Evolutionary conservation across 2,888 invertebrate species (phyloP).

Genomic region (Fissipunctia ypsillon): DNA sequence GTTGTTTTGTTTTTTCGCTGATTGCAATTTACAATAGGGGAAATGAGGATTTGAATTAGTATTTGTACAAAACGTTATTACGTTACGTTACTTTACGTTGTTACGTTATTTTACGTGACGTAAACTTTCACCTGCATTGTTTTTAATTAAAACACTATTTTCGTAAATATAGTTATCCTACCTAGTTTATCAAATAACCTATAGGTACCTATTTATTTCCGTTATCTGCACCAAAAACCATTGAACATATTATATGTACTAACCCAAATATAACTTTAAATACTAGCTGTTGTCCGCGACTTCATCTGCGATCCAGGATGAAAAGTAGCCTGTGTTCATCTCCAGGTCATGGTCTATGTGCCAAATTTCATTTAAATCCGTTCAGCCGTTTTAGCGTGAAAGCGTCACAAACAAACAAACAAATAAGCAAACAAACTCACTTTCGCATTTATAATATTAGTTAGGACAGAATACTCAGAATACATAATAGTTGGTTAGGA

Average conservation of each 20-base stretch:
- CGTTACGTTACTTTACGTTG: background rate
- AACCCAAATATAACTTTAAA: conserved; percentile 16
- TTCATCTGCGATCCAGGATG: no score
- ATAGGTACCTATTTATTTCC: background rate
- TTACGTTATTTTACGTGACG: conserved; percentile 12
- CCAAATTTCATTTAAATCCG: no score
- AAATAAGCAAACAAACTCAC: no score
- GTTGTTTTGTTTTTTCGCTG: conserved; percentile 58
- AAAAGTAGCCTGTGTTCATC: no score
- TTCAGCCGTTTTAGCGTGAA: no score
- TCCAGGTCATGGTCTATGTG: no score
- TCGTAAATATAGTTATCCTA: background rate
- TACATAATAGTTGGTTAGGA: no score
- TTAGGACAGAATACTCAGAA: no score
- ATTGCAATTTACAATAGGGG: conserved; percentile 43
- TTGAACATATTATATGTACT: background rate
- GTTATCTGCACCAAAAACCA: conserved; percentile 3
- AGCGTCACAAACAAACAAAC: no score
- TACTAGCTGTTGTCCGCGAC: no score
- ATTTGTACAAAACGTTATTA: background rate
- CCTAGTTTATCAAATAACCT: background rate
- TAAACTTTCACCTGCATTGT: background rate
- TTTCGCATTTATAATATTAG: no score
- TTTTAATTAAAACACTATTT: background rate
- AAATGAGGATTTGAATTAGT: conserved; percentile 45